phyloP scores from a whole-genome alignment of 1,140 invertebrate genomes.

The Drosophila watanabei region DNA sequence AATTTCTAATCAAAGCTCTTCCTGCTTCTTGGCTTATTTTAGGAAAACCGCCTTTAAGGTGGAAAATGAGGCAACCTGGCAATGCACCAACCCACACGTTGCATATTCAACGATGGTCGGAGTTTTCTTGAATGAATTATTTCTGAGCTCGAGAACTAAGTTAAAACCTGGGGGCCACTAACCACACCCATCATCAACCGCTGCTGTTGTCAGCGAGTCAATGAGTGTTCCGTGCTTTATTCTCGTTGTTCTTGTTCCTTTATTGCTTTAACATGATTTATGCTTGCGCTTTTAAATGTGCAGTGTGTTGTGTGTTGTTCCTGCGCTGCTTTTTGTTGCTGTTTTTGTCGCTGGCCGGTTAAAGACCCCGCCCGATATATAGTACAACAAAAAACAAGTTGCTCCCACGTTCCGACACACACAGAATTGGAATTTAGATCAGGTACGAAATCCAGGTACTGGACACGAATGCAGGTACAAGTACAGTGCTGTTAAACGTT shows the following conservation, averaged over 20 bases:
- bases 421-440: slow-evolving; percentile 18
- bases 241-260: slow-evolving; percentile 29
- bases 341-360: slow-evolving; percentile 47
- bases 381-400: slow-evolving; percentile 30
- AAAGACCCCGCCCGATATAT: slow-evolving; percentile 56
- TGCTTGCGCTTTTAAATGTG: slow-evolving; percentile 57
- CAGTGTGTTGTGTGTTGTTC: slow-evolving; percentile 20
- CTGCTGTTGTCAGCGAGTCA: slow-evolving; percentile 13
- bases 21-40: slow-evolving; percentile 17
- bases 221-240: slow-evolving; percentile 28
- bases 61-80: not conserved
- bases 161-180: slow-evolving; percentile 60
- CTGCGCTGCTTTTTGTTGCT: slow-evolving; percentile 12
- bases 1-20: not conserved
- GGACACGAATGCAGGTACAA: not conserved
- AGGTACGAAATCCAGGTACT: slow-evolving; percentile 22
- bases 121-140: slow-evolving; percentile 82
- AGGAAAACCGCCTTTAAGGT: not conserved
- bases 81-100: slow-evolving; percentile 36
- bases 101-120: slow-evolving; percentile 71
- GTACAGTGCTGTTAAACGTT: slow-evolving; percentile 5
- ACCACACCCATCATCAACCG: slow-evolving; percentile 57
- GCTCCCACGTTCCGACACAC: slow-evolving; percentile 28
- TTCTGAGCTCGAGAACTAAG: slow-evolving; percentile 54
- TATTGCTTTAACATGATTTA: slow-evolving; percentile 51